Evolutionary conservation across 37 sponge, comb jelly and placozoan genomes (phyloP).

Genomic region (Oopsacas minuta): DNA sequence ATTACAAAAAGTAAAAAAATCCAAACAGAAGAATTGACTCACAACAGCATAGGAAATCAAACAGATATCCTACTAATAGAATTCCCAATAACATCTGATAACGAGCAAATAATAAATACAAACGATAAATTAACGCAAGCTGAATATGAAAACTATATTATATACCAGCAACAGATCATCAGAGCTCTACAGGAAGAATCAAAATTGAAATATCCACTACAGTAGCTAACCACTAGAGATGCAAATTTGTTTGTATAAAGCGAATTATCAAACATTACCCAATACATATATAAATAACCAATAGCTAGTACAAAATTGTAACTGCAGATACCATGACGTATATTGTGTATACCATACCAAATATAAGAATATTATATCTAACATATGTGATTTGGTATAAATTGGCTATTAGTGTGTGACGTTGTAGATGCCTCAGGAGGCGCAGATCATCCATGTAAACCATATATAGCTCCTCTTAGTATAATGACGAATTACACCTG

Average conservation of each 20-base stretch:
- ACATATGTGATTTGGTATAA: no score
- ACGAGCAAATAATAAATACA: not conserved
- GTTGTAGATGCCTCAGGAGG: not conserved
- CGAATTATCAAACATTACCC: no score
- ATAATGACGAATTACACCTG: no score
- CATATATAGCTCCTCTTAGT: no score
- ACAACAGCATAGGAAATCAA: not conserved
- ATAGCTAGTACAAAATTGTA: no score
- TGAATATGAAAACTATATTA: not conserved
- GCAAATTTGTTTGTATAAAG: not conserved
- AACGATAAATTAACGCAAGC: not conserved
- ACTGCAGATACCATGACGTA: no score
- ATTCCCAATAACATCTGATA: not conserved
- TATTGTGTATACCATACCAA: no score
- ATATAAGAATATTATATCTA: no score
- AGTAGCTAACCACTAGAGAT: not conserved
- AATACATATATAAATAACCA: no score
- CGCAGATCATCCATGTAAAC: not conserved
- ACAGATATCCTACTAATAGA: not conserved
- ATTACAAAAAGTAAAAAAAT: not conserved
- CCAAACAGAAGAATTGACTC: not conserved
- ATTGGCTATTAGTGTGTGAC: no score
- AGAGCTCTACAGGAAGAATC: not conserved
- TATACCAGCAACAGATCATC: conserved; percentile 4
- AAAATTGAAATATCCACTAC: not conserved